phyloP scores from a whole-genome alignment of 2,113 vertebrate species.

The Phalacrocorax pelagicus region DNA sequence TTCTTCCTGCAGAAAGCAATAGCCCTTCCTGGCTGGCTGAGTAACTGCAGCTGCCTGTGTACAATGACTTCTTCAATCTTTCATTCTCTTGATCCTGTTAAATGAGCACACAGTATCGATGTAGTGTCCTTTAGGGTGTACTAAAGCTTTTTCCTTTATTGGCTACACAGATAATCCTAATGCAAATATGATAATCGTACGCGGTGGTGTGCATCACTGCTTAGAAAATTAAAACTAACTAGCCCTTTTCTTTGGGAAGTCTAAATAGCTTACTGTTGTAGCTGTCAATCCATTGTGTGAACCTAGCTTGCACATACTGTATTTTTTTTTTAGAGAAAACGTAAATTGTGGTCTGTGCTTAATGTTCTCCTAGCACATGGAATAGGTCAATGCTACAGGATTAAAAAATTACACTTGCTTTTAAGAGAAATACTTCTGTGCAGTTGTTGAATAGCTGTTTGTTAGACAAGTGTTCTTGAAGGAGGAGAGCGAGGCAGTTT shows the following conservation, averaged over 20 bases:
- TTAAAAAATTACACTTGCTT: constrained; percentile 50
- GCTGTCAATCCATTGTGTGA: constrained; percentile 61
- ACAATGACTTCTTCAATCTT: background rate
- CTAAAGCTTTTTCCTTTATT: constrained; percentile 26
- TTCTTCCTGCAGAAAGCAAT: background rate
- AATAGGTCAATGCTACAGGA: constrained; percentile 49
- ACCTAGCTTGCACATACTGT: constrained; percentile 62
- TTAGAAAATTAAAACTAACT: constrained; percentile 7
- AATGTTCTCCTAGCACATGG: constrained; percentile 68
- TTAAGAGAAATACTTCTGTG: constrained; percentile 62
- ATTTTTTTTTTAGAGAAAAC: constrained; percentile 51
- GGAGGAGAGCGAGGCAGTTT: background rate
- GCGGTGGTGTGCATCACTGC: background rate
- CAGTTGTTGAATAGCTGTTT: constrained; percentile 59
- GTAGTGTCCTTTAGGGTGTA: constrained; percentile 12
- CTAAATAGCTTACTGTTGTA: constrained; percentile 59
- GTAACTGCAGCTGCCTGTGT: background rate
- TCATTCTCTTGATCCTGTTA: background rate
- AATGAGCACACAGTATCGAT: background rate
- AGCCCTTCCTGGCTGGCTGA: background rate
- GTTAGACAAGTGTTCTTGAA: constrained; percentile 45
- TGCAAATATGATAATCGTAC: background rate
- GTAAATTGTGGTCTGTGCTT: constrained; percentile 76
- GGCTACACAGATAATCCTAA: constrained; percentile 38
- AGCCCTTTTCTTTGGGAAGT: constrained; percentile 34